Base-by-base conservation (phyloP, 2,113 vertebrate genomes). In the Xiphias gladius region DNA sequence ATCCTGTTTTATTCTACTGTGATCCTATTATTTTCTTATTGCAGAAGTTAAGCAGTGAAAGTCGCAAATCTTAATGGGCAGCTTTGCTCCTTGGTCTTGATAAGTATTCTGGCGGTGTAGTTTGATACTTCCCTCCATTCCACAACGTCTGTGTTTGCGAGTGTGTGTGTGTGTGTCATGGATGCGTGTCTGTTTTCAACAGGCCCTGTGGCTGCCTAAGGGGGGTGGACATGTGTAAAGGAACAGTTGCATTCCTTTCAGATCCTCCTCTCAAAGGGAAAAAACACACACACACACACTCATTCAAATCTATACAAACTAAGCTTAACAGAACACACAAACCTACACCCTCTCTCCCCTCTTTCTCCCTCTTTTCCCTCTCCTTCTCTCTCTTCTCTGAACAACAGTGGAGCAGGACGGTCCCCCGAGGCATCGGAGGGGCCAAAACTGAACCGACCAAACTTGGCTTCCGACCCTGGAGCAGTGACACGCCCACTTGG, bases 391-490 rank as follows among this genome's bases (percentile, higher is more conserved):
- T 57, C 39, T 75, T 91, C 76, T 84, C 89, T 90, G 89, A 93
- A 92, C 90, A 94, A 92, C 92, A 93, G 85, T 73, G 64, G 71
- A 91, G 85, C 77, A 64, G 80, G 81, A 88, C 75, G 65, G 84
- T 89, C 90, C 90, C 92, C 84, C n/a, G 75, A 92, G 90, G 90
- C 89, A 66, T 78, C 73, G 71, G 83, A 93, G 90, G 91, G 94
- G 90, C 91, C 87, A 76, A 78, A 86, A 85, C 88, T 86, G 90
- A 92, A 85, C 88, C 79, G 80, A 94, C 91, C 91, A 92, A 94
- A 95, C 93, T 94, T 95, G 94, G 95, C 95, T 93, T 93, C 89
- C 92, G 90, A 91, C 92, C 93, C 93, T 79, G 63, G 83, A 87
- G 88, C 83, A 77, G 88, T 26, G 70, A 85, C 94, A 95, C 94